phyloP scores from a whole-genome alignment of 2,888 invertebrate genomes.

The Agrotis clavis region DNA sequence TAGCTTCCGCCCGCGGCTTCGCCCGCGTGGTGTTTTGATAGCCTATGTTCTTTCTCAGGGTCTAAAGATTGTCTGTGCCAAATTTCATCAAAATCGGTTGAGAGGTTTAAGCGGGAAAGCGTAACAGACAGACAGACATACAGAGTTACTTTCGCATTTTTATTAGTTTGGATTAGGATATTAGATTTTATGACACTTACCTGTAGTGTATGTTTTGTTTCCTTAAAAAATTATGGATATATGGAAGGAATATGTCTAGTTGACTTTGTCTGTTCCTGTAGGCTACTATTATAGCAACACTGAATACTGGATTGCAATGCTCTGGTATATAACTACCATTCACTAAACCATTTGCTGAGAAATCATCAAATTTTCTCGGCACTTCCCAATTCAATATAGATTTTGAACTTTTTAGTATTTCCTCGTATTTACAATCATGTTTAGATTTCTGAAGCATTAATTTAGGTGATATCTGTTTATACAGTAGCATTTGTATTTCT shows the following conservation, averaged over 20 bases:
- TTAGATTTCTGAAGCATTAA: conserved; percentile 67
- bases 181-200: conserved; percentile 72
- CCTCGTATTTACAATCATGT: conserved; percentile 80
- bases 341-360: conserved; percentile 72
- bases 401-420: conserved; percentile 73
- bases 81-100: too few relatives aligned
- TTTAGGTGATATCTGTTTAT: conserved; percentile 62
- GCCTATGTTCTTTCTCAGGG: too few relatives aligned
- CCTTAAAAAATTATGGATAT: conserved; percentile 96
- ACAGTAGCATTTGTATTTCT: conserved; percentile 47
- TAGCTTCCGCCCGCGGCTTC: too few relatives aligned
- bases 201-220: conserved; percentile 95
- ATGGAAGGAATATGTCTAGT: conserved; percentile 94
- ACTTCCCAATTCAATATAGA: conserved; percentile 72
- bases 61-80: too few relatives aligned
- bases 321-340: conserved; percentile 81
- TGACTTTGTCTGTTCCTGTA: conserved; percentile 94
- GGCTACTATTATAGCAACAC: conserved; percentile 96
- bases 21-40: too few relatives aligned
- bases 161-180: too few relatives aligned
- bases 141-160: too few relatives aligned
- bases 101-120: too few relatives aligned
- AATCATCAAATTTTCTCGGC: conserved; percentile 71
- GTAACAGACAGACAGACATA: too few relatives aligned
- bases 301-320: conserved; percentile 86